Base-by-base conservation (phyloP, 30 jellyfish, hydroid and myxozoan genomes). In the Morbakka virulenta region DNA sequence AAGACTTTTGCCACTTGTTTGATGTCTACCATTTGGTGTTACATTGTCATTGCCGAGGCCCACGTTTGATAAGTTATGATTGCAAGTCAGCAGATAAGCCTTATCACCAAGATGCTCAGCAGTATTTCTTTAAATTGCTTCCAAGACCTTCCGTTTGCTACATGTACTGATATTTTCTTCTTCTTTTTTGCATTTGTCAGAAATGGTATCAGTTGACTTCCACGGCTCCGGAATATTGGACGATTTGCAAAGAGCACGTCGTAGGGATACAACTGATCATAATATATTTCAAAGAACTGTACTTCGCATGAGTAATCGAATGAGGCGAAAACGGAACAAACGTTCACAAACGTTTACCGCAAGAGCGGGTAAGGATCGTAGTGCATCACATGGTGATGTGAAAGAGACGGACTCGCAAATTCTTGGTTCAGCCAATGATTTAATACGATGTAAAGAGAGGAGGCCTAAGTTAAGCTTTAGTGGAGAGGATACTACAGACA, bases 271-370 rank as follows among this genome's bases (percentile, higher is more conserved):
- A 3, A 82, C 79, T 29, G 95, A 89, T 36, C 86, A 72, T 50
- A 88, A 51, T 48, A 76, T 89, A 53, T 74, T 89, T 74, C 95
- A 77, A 49, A 66, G 97, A n/a, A 80, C 84, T 26, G 49, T 89
- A 36, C 68, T 89, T 24, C 83, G 97, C 1, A 93, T 89, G 32
- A 89, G 97, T 64, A 83, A 81, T 50, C 95, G 95, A 24, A 62
- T 89, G 75, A 49, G 89, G 32, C 71, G 68, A 52, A 74, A 67
- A 50, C 62, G 62, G 31, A 86, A 89, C 17, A 73, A 52, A 20
- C 82, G 93, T 29, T 72, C 89, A n/a, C 82, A 81, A 12, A 64
- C 89, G 13, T 29, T 49, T 32, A 65, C 67, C 47, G 27, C 72
- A 28, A 69, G 65, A 2, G 52, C 32, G 24, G 29, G 50, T 17